Evolutionary conservation across 2,888 invertebrate genomes (phyloP), one percentile per base, ranked within the genome.

Genomic region (Drosophila nr. perissopoda): DNA sequence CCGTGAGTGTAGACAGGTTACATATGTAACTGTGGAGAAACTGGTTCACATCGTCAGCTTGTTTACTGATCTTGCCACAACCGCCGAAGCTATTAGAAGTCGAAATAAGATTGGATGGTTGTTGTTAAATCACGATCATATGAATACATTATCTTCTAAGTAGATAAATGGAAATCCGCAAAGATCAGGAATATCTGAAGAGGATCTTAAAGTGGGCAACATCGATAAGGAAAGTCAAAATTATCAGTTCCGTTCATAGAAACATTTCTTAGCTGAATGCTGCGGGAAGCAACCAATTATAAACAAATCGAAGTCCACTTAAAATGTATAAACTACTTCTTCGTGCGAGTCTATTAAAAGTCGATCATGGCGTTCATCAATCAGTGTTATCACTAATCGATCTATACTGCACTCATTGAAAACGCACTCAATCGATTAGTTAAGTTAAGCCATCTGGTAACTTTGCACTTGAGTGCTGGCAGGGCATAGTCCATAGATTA

Each of bases 361-460:
- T 16, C 25, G 16, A 25, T 25, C 21, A 25, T 46, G 46, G 13
- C 8, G 16, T 46, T 46, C 46, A 46, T 46, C 46, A 46, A 46
- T 46, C 46, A 29, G 11, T 51, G 51, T 27, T 27, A 56, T 40
- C 56, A 56, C n/a, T 40, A 27, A n/a, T 29, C 18, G 4, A 58
- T 13, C 62, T 16, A 4, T 40, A n/a, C 31, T 46, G 16, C 27
- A 33, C 42, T 42, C 48, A 31, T 29, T 38, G 25, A 16, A 36
- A 33, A 46, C 25, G 21, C 34, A 40, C 25, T 38, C 46, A 46
- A 68, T 36, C 52, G 34, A 74, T 52, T 38, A 51, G 21, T 21
- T 25, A 46, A 46, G 8, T 46, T 25, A 46, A 46, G 16, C 66
- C 36, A 36, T 46, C 53, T 61, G 74, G 29, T 34, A 67, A 53